A percentile compares a stretch with the other conserved stretches of the same genome.
phyloP scores from a whole-genome alignment of 2,113 vertebrate genomes.

The Boleophthalmus pectinirostris region DNA sequence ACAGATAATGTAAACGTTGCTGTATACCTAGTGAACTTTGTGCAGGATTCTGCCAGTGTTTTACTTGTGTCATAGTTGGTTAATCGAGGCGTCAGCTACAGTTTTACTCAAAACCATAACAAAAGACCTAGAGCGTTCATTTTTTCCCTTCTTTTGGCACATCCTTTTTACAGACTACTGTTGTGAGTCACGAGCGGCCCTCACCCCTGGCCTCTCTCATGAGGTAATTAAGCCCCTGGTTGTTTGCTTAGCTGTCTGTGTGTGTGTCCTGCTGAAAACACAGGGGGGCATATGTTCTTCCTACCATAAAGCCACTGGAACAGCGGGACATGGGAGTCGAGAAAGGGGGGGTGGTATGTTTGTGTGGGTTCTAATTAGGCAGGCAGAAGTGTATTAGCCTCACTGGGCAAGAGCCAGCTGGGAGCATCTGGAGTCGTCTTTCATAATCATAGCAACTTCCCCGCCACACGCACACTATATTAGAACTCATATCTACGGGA shows the following conservation, averaged over 20 bases:
- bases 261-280: constrained; percentile 70
- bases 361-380: constrained; percentile 67
- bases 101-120: constrained; percentile 32
- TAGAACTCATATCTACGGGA: constrained; percentile 55
- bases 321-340: constrained; percentile 54
- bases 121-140: constrained; percentile 6
- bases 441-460: constrained; percentile 54
- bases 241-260: constrained; percentile 72
- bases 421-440: constrained; percentile 75
- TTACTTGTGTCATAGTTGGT: too few species aligned
- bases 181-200: constrained; percentile 43
- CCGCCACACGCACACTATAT: constrained; percentile 30
- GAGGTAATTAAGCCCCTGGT: constrained; percentile 62
- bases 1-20: too few species aligned
- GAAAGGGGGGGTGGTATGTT: constrained; percentile 47
- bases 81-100: too few species aligned
- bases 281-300: constrained; percentile 66
- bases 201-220: constrained; percentile 61
- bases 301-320: constrained; percentile 67
- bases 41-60: too few species aligned
- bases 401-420: constrained; percentile 71
- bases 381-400: constrained; percentile 70
- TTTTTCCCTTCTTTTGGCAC: constrained; percentile 15
- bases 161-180: constrained; percentile 37
- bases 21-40: too few species aligned